Evolutionary conservation across 2,797 vertebrate genomes (phyloP).

Genomic region (Mastacembelus armatus): DNA sequence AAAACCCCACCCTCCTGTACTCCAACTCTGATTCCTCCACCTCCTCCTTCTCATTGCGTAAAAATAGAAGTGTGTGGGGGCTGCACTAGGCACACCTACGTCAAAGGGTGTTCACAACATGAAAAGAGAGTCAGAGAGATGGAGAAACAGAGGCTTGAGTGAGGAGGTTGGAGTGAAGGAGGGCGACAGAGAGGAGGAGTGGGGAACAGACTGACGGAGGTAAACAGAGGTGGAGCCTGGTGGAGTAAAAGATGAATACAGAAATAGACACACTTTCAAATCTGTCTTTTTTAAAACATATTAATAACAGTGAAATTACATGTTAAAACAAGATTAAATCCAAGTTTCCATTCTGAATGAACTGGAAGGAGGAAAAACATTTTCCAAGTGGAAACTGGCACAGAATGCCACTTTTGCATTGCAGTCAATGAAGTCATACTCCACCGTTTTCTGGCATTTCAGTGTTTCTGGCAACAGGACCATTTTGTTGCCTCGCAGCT

Average conservation of each 20-base stretch:
- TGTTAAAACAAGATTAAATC: conserved; percentile 36
- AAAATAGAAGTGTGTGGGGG: conserved; percentile 81
- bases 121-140: conserved; percentile 32
- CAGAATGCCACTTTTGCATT: background rate
- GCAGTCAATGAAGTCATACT: conserved; percentile 15
- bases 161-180: conserved; percentile 14
- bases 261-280: conserved; percentile 11
- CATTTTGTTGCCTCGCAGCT: conserved; percentile 30
- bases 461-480: conserved; percentile 23
- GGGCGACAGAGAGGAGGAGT: background rate
- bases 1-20: conserved; percentile 42
- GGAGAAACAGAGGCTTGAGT: conserved; percentile 3
- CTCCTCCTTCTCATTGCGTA: conserved; percentile 61
- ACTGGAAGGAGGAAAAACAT: conserved; percentile 3
- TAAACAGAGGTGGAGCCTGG: conserved; percentile 26
- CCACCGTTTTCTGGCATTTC: conserved; percentile 6
- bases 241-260: conserved; percentile 8
- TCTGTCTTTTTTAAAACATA: background rate
- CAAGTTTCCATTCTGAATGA: conserved; percentile 41
- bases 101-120: conserved; percentile 71
- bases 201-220: conserved; percentile 27
- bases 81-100: conserved; percentile 67
- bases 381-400: conserved; percentile 44
- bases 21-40: conserved; percentile 39
- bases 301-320: conserved; percentile 35